These are phyloP conservation scores for Chaitophorus viminalis DNA, from an alignment of 2,888 invertebrate species.

Conservation along the genomic window DNA sequence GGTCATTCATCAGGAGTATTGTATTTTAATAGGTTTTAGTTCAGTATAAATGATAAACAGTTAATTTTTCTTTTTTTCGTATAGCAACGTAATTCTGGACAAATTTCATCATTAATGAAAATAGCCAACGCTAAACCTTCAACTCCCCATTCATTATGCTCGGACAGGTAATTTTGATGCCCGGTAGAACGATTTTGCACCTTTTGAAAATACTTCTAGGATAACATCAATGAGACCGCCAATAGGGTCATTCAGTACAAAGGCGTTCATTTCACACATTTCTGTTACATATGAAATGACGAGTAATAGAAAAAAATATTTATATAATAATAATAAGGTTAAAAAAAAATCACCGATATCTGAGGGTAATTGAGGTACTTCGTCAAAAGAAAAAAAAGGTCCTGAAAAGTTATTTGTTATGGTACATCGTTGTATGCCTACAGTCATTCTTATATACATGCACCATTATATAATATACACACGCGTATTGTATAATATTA, in stretches of 20 bases:
- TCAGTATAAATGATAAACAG: background rate
- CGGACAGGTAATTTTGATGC: conserved; percentile 24
- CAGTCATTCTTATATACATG: background rate
- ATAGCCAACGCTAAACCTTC: background rate
- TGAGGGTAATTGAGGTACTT: conserved; percentile 10
- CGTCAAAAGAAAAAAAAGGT: background rate
- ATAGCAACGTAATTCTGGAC: background rate
- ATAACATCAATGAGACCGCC: conserved; percentile 52
- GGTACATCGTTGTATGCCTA: background rate
- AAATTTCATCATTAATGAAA: conserved; percentile 33
- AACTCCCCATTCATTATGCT: conserved; percentile 23
- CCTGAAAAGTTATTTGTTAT: background rate
- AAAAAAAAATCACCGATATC: conserved; percentile 23
- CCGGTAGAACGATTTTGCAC: background rate
- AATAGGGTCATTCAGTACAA: conserved; percentile 13
- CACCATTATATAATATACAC: background rate
- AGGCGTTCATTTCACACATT: conserved; percentile 45
- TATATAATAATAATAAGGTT: background rate
- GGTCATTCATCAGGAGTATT: conserved; percentile 47
- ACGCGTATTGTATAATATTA: background rate
- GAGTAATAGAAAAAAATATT: conserved; percentile 9
- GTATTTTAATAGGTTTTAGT: conserved; percentile 43
- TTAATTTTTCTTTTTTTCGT: conserved; percentile 28
- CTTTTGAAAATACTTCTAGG: conserved; percentile 36
- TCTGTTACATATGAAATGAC: background rate